Evolutionary conservation across 2,113 vertebrate genomes (phyloP).

Genomic region (Plecotus auritus): DNA sequence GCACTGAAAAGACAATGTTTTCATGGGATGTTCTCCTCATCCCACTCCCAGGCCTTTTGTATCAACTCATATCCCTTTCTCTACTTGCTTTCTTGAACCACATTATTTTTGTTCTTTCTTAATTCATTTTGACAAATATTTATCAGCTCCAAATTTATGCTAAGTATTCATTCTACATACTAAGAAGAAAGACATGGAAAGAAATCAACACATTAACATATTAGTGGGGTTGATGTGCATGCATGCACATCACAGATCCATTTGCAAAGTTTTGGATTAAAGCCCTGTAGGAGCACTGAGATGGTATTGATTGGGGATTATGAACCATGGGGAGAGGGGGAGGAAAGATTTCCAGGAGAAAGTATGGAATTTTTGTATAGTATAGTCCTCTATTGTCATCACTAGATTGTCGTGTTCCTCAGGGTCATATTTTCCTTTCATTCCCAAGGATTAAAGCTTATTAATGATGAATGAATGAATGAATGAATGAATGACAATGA

Average conservation of each 20-base stretch:
- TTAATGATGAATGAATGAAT: not conserved
- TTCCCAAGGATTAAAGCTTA: not conserved
- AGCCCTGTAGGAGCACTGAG: not conserved
- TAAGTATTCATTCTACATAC: not conserved
- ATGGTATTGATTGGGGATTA: fast-evolving
- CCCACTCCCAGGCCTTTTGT: not conserved
- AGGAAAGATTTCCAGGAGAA: not conserved
- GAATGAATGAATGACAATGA: not conserved
- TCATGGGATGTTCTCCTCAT: not conserved
- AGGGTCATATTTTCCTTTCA: not conserved
- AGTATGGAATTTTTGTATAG: not conserved
- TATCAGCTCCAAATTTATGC: not conserved
- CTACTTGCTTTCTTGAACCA: not conserved
- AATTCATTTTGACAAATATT: not conserved
- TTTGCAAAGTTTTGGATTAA: not conserved
- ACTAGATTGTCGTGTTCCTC: not conserved
- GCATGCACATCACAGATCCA: not conserved
- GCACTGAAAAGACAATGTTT: not conserved
- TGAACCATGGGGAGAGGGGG: fast-evolving
- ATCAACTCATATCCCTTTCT: not conserved
- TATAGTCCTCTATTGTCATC: not conserved
- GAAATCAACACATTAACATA: not conserved
- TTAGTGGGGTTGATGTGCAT: fast-evolving
- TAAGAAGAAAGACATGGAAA: not conserved
- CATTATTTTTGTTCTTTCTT: not conserved